phyloP scores from a whole-genome alignment of 2,113 vertebrate species.

The Agelaius tricolor region DNA sequence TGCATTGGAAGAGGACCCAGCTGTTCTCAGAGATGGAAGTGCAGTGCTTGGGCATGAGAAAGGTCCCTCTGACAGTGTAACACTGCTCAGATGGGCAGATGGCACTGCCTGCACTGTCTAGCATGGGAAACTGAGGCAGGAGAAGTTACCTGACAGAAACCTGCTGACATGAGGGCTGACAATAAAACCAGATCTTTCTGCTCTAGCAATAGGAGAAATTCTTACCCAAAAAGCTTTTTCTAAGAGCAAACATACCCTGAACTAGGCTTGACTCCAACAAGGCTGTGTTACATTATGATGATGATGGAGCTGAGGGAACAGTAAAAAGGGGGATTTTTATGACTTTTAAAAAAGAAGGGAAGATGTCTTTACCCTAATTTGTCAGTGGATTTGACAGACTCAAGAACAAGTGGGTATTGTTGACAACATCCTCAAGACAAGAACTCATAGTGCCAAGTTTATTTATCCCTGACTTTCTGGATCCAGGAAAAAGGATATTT shows the following conservation, averaged over 20 bases:
- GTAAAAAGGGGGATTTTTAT: background rate
- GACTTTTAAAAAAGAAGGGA: background rate
- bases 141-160: background rate
- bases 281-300: background rate
- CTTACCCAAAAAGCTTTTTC: background rate
- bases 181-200: background rate
- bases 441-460: background rate
- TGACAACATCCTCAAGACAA: background rate
- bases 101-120: background rate
- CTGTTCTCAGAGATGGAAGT: background rate
- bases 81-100: background rate
- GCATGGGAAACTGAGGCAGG: background rate
- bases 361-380: background rate
- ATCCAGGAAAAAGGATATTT: background rate
- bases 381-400: background rate
- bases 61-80: fast-evolving
- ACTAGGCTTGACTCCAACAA: background rate
- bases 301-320: background rate
- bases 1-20: background rate
- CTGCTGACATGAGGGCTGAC: fast-evolving
- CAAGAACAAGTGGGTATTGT: background rate
- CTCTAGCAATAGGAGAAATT: background rate
- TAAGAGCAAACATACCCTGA: background rate
- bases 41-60: fast-evolving
- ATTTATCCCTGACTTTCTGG: background rate